A percentile compares a stretch with the other conserved stretches of the same genome.
These are phyloP conservation scores for Andrena flavipes DNA, from an alignment of 2,888 invertebrate species.

Conservation along the genomic window DNA sequence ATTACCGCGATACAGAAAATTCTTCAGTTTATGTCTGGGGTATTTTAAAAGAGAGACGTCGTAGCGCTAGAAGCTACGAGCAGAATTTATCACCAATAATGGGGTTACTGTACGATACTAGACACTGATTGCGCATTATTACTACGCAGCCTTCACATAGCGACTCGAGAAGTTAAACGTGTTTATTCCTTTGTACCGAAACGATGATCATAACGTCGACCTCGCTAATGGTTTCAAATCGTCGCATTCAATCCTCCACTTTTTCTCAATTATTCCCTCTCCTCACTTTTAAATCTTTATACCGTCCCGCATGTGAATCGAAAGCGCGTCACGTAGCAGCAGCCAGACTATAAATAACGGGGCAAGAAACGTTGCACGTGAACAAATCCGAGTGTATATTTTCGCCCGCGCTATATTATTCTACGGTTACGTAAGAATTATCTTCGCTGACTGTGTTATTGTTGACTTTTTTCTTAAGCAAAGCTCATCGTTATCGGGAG, in stretches of 20 bases:
- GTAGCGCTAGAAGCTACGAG: too few relatives aligned
- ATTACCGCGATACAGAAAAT: too few relatives aligned
- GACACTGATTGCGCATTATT: not conserved
- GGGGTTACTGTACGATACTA: too few relatives aligned
- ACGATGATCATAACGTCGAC: too few relatives aligned
- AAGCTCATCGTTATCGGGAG: not conserved
- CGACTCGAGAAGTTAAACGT: too few relatives aligned
- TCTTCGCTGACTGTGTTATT: constrained; percentile 4
- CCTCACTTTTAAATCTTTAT: not conserved
- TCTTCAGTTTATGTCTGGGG: too few relatives aligned
- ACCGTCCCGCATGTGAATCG: not conserved
- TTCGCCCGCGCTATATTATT: constrained; percentile 24
- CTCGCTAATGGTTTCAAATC: not conserved
- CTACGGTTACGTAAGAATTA: constrained; percentile 30
- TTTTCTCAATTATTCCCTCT: not conserved
- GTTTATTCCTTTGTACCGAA: too few relatives aligned
- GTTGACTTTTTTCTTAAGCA: not conserved
- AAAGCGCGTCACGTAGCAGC: constrained; percentile 14
- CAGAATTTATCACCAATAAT: too few relatives aligned
- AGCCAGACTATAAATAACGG: constrained; percentile 37
- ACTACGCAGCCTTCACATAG: not conserved
- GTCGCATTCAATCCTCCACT: not conserved
- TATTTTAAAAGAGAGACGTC: too few relatives aligned
- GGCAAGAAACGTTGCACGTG: constrained; percentile 26
- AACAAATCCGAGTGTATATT: constrained; percentile 28